Evolutionary conservation across 2,888 invertebrate genomes (phyloP), one percentile per base, ranked within the genome.

Genomic region (Sarcophaga variegata): DNA sequence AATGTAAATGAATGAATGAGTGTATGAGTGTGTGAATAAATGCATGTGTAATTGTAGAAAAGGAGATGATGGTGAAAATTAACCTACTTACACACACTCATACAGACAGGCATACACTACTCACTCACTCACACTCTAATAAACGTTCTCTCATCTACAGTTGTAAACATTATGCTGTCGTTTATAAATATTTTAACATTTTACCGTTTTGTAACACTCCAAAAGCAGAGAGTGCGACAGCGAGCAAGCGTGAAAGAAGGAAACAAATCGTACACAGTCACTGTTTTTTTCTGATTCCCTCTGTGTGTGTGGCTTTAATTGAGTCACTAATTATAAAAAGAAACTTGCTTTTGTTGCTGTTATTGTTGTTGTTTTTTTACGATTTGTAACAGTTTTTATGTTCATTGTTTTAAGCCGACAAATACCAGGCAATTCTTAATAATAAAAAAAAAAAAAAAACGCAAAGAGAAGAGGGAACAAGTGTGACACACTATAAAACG

Each of bases 291-390:
- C 54, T 54, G 14, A 1, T 37, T 37, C 37, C 37, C 37, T 37
- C 37, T 37, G 37, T 37, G 37, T 37, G 37, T 74, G 67, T 79
- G 72, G 72, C 67, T 82, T 79, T 72, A 87, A 87, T 84, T 87
- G 76, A 84, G 87, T 84, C 76, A 84, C 81, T 84, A 81, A 87
- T 84, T 84, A 84, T 49, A 66, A 77, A 62, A 60, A 64, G 54
- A 71, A 63, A 25, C 20, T 37, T 66, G 17, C 5, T 78, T 77
- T 47, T 70, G 60, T 62, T 8, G 37, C 0, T 37, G 37, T 8
- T 37, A 0, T 69, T 25, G 62, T 64, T 22, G 22, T 22, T 22
- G 22, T 37, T n/a, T 17, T 47, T 45, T 2, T 67, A 17, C 10
- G 20, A n/a, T 62, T 54, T 54, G 54, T 54, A 54, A 62, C n/a